Base-by-base conservation (phyloP, 2,113 vertebrate genomes). In the Nannobrachium achirus region DNA sequence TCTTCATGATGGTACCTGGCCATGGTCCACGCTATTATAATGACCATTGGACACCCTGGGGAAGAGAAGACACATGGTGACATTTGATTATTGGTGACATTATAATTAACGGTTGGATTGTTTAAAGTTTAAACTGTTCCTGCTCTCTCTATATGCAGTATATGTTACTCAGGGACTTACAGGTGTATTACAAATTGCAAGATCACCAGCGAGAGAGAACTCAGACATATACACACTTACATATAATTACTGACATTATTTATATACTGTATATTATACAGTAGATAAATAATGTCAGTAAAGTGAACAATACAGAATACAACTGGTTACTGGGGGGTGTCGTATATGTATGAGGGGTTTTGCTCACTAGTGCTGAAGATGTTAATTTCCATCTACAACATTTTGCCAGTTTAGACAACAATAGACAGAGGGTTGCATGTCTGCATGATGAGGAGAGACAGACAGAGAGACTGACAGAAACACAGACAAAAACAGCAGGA, bases 1-100 rank as follows among this genome's bases (percentile, higher is more conserved):
- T 97, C 90, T 81, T 97, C 95, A 66, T 92, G 77, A 52, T 95
- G 67, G 5, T 92, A 89, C 53, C 92, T 92, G 19, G 88, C 89
- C n/a, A 92, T 41, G 0, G 90, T 89, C 95, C 95, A 96, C 7
- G 77, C 79, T 3, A 82, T 86, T 62, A 93, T 91, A 78, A 94
- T 93, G 15, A 95, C 38, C 0, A 62, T 58, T 0, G 95, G 95
- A 11, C 88, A 87, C 57, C 95, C 95, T 97, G 82, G 1, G 65
- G 52, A 19, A 33, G 20, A 10, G 41, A 48, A 87, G 80, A 44
- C 53, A 10, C 10, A 50, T 11, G 53, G 10, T 16, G 40, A 67
- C 33, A 57, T 9, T 56, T 50, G 11, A 14, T 46, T 7, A 11
- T 46, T 11, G 44, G 6, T 33, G 25, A 5, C 25, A 33, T 33